Evolutionary conservation across 2,113 vertebrate genomes (phyloP).

Genomic region (Mionectes macconnelli): DNA sequence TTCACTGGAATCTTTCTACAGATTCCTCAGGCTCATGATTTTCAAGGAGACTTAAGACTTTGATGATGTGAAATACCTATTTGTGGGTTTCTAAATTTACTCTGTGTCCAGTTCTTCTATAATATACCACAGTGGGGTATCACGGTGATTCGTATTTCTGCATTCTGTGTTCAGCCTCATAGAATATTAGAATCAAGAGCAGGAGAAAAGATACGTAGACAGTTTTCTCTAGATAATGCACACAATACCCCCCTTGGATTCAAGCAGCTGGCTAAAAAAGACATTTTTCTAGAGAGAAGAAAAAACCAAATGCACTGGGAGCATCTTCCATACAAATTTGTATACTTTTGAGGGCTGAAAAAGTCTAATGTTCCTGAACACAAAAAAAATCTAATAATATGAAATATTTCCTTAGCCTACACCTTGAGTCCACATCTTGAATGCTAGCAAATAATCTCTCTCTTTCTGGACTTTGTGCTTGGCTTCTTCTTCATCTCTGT

Average conservation of each 20-base stretch:
- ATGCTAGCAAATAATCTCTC: neutral
- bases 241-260: neutral
- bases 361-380: neutral
- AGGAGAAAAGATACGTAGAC: neutral
- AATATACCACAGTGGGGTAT: neutral
- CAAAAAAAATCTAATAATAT: neutral
- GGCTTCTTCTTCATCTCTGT: neutral
- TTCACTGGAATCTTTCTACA: neutral
- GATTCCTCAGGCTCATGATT: neutral
- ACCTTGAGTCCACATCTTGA: rapidly evolving
- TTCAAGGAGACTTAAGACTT: neutral
- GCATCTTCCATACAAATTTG: neutral
- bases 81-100: neutral
- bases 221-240: neutral
- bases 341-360: neutral
- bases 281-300: neutral
- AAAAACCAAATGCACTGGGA: neutral
- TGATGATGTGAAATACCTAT: neutral
- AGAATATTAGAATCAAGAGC: neutral
- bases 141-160: neutral
- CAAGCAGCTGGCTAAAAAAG: neutral
- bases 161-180: neutral
- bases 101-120: neutral
- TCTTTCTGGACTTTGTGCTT: neutral
- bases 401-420: neutral